A percentile compares a stretch with the other conserved stretches of the same genome.
These are phyloP conservation scores for Leptonema lineaticorne DNA, from an alignment of 1,140 invertebrate genomes.

Conservation along the genomic window DNA sequence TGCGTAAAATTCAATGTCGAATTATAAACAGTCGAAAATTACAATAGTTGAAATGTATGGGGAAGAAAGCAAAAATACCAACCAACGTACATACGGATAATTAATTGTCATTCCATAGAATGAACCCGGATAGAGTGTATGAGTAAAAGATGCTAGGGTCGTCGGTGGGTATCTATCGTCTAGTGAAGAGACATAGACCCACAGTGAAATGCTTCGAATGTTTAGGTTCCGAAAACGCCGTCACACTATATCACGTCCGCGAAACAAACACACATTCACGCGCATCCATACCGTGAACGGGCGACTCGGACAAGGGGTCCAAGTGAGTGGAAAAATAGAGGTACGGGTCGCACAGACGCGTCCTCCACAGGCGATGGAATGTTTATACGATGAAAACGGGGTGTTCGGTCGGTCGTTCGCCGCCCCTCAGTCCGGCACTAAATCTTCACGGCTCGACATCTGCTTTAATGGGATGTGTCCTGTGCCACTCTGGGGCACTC, in stretches of 20 bases:
- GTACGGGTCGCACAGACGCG: not conserved
- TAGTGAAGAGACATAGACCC: not conserved
- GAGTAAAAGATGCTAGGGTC: not conserved
- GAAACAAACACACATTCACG: slow-evolving; percentile 11
- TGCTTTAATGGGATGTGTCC: slow-evolving; percentile 43
- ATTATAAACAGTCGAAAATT: too few relatives aligned
- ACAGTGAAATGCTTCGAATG: not conserved
- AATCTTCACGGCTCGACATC: slow-evolving; percentile 43
- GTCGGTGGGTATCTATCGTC: not conserved
- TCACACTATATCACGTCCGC: slow-evolving; percentile 17
- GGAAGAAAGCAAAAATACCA: too few relatives aligned
- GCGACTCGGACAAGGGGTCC: not conserved
- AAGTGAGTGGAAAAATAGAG: not conserved
- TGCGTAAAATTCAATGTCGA: too few relatives aligned
- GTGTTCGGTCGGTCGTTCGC: slow-evolving; percentile 2
- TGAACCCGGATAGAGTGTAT: not conserved
- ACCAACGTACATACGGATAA: too few relatives aligned
- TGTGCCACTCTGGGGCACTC: slow-evolving; percentile 30
- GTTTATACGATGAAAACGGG: not conserved
- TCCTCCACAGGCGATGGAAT: not conserved
- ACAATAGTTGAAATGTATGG: too few relatives aligned
- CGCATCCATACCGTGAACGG: not conserved
- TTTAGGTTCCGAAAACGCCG: slow-evolving; percentile 4
- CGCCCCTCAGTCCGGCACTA: slow-evolving; percentile 39
- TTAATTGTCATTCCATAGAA: not conserved